phyloP scores from a whole-genome alignment of 2,113 vertebrate genomes.

The Speoplatyrhinus poulsoni region DNA sequence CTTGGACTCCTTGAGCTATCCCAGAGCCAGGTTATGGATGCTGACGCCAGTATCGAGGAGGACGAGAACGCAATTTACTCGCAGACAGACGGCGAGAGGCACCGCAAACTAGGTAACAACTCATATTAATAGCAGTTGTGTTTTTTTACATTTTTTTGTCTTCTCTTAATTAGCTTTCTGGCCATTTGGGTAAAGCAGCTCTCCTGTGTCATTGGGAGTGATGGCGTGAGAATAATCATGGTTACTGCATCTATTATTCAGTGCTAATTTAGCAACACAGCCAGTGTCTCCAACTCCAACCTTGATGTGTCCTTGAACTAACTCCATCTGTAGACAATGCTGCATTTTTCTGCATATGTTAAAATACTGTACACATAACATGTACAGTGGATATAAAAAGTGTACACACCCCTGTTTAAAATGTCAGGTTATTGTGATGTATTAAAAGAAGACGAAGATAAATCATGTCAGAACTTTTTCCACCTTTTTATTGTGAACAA shows the following conservation, averaged over 20 bases:
- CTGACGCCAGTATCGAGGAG: constrained; percentile 46
- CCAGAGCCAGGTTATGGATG: constrained; percentile 86
- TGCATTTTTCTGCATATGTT: neutral
- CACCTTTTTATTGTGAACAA: no score
- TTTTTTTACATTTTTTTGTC: neutral
- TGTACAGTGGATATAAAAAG: neutral
- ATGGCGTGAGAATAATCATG: neutral
- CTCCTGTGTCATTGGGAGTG: neutral
- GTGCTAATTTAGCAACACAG: neutral
- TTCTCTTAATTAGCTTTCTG: no score
- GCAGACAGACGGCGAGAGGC: constrained; percentile 38
- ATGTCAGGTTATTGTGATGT: no score
- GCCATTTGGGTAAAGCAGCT: no score
- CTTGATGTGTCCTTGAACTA: neutral
- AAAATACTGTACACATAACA: neutral
- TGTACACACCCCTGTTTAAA: no score
- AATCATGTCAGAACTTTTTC: no score
- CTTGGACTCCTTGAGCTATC: constrained; percentile 88
- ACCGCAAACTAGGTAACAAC: constrained; percentile 22
- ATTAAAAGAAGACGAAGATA: no score
- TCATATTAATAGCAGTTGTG: neutral
- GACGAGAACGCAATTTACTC: neutral
- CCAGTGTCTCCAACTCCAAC: neutral
- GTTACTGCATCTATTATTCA: neutral
- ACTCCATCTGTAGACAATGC: neutral